Conservation (phyloP, 2,888 invertebrate species). For the Eupithecia inturbata region DNA sequence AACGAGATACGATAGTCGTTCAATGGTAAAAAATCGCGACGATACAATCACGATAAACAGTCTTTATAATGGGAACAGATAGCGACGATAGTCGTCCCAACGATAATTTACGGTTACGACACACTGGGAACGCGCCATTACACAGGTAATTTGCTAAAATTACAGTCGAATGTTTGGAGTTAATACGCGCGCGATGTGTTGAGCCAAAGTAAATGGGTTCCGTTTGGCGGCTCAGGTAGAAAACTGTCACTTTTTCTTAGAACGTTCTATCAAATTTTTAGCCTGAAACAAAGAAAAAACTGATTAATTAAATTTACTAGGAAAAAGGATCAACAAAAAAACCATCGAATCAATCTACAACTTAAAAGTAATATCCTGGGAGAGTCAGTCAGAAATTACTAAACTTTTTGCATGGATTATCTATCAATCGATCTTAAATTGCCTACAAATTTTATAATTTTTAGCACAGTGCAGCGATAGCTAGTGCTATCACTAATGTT, state of each 20-base stretch:
- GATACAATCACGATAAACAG: too few species aligned
- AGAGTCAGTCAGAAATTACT: too few species aligned
- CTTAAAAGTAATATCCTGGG: background rate
- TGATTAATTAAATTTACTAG: background rate
- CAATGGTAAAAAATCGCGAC: too few species aligned
- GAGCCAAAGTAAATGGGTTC: background rate
- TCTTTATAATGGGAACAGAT: too few species aligned
- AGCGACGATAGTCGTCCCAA: too few species aligned
- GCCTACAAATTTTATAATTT: too few species aligned
- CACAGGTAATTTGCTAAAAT: background rate
- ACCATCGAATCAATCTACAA: background rate
- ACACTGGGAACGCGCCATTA: background rate
- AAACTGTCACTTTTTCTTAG: slow-evolving; percentile 71
- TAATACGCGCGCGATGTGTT: slow-evolving; percentile 39
- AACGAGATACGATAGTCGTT: too few species aligned
- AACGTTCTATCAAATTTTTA: slow-evolving; percentile 60
- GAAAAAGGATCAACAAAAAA: background rate
- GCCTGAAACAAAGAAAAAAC: slow-evolving; percentile 52
- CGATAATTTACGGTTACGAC: too few species aligned
- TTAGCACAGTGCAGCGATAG: too few species aligned
- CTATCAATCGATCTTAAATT: too few species aligned
- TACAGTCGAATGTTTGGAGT: slow-evolving; percentile 1
- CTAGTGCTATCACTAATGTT: too few species aligned
- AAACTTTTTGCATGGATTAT: too few species aligned
- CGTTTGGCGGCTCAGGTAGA: slow-evolving; percentile 20